Conservation (phyloP, 2,113 vertebrate genomes). For the Polypterus senegalus region DNA sequence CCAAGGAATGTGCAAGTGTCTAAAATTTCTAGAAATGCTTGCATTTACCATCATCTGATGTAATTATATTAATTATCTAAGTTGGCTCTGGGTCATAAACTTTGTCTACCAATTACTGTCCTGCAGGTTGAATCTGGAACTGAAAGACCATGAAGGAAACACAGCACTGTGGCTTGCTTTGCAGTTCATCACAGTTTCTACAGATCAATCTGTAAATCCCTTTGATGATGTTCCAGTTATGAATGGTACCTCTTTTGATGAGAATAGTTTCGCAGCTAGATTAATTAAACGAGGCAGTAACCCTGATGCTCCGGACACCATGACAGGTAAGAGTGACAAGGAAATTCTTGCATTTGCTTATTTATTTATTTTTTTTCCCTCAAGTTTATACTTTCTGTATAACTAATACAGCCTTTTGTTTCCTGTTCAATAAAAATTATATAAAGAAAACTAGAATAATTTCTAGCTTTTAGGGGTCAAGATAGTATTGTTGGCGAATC, state of each 20-base stretch:
- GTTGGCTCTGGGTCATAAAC: not conserved
- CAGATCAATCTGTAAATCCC: slow-evolving; percentile 82
- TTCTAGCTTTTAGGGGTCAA: too few relatives aligned
- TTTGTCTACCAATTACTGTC: not conserved
- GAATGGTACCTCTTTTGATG: slow-evolving; percentile 89
- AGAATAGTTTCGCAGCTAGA: slow-evolving; percentile 86
- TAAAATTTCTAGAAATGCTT: too few relatives aligned
- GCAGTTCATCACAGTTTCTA: slow-evolving; percentile 82
- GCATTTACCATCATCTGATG: too few relatives aligned
- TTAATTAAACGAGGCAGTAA: slow-evolving; percentile 88
- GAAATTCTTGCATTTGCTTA: too few relatives aligned
- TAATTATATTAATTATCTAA: too few relatives aligned
- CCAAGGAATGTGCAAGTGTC: too few relatives aligned
- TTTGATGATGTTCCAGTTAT: slow-evolving; percentile 76
- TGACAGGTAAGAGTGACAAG: slow-evolving; percentile 55
- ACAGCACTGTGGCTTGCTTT: slow-evolving; percentile 91
- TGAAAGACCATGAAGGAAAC: slow-evolving; percentile 89
- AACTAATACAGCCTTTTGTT: too few relatives aligned
- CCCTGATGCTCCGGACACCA: slow-evolving; percentile 69
- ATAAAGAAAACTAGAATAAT: too few relatives aligned
- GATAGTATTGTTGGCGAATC: too few relatives aligned
- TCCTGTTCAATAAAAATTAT: too few relatives aligned
- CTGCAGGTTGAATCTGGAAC: slow-evolving; percentile 76
- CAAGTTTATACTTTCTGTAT: too few relatives aligned
- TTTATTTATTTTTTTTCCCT: too few relatives aligned